Evolutionary conservation across 2,888 invertebrate genomes (phyloP), one percentile per base, ranked within the genome.

Genomic region (Strigamia crassipes): DNA sequence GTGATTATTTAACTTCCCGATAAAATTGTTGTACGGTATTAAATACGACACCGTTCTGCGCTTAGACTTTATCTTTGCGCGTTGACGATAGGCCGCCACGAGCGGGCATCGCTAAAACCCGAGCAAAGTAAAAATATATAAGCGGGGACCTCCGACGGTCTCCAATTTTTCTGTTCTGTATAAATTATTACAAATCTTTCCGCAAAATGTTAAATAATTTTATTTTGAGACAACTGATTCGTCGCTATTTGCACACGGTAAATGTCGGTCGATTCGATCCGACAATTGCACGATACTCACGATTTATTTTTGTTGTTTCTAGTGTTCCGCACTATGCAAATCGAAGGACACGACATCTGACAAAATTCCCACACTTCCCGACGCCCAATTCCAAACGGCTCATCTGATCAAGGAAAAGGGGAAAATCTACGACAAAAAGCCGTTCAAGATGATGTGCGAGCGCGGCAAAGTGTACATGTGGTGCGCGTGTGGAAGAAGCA

Each of bases 401-500:
- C 79, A 79, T 79, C 42, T 42, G 15, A 31, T 79, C 3, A 81
- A 82, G 46, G 91, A 90, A 5, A 93, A 93, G 88, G 97, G 97
- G 10, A 88, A 89, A 51, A 90, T 96, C 61, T 96, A 94, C 87
- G 96, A 97, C 86, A 95, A 93, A 86, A 95, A 94, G 87, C 97
- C 98, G 0, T 96, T 96, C 85, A 94, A 93, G 88, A 87, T 96
- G 42, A 89, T 87, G 1, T 89, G 95, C 73, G 91, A 93, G 87
- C 89, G 89, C 86, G 93, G 91, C 51, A 95, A 95, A 88, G 91
- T 89, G 0, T 97, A 97, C 88, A 88, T 91, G 38, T 99, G 98
- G 97, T 99, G 99, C 87, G 89, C 94, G 0, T 99, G 99, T 88
- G 99, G 99, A 0, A 92, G 93, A 84, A 97, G 97, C 83, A 94